These are phyloP conservation scores for Protomyctophum bolini DNA, from an alignment of 2,113 vertebrate species.

Conservation along the genomic window DNA sequence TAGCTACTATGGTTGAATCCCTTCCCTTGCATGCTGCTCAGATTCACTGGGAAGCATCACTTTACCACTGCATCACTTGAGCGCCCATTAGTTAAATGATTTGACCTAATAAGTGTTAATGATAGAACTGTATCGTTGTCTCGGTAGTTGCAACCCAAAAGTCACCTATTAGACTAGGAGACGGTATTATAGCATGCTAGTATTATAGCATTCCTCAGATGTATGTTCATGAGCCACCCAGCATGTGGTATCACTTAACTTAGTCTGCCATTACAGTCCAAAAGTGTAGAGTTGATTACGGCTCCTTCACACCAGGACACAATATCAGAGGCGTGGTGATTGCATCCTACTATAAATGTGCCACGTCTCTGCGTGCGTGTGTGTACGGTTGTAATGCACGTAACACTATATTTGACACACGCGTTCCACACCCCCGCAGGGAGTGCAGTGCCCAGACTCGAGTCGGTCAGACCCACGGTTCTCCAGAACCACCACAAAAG, in stretches of 20 bases:
- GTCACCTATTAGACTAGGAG: neutral
- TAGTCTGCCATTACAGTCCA: slow-evolving; percentile 28
- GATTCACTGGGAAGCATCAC: too few relatives aligned
- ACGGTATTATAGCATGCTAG: slow-evolving; percentile 4
- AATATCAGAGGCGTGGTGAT: slow-evolving; percentile 48
- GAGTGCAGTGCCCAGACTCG: too few relatives aligned
- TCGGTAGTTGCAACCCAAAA: neutral
- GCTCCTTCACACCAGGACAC: slow-evolving; percentile 41
- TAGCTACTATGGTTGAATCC: too few relatives aligned
- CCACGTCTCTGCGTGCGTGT: too few relatives aligned
- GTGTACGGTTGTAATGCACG: too few relatives aligned
- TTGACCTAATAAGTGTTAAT: too few relatives aligned
- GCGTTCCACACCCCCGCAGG: too few relatives aligned
- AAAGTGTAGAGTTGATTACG: slow-evolving; percentile 49
- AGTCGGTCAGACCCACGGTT: neutral
- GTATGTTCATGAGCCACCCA: slow-evolving; percentile 17
- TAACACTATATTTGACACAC: too few relatives aligned
- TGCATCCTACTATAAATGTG: slow-evolving; percentile 42
- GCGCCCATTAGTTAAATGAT: too few relatives aligned
- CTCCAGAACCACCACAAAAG: too few relatives aligned
- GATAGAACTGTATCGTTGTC: neutral
- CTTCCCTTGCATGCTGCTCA: too few relatives aligned
- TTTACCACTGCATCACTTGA: neutral
- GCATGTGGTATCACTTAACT: slow-evolving; percentile 42
- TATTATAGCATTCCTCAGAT: neutral